Percentiles rank a stretch among this genome's conserved stretches.
Evolutionary conservation across 2,797 vertebrate species (phyloP).

Genomic region (Galagoides demidoff): DNA sequence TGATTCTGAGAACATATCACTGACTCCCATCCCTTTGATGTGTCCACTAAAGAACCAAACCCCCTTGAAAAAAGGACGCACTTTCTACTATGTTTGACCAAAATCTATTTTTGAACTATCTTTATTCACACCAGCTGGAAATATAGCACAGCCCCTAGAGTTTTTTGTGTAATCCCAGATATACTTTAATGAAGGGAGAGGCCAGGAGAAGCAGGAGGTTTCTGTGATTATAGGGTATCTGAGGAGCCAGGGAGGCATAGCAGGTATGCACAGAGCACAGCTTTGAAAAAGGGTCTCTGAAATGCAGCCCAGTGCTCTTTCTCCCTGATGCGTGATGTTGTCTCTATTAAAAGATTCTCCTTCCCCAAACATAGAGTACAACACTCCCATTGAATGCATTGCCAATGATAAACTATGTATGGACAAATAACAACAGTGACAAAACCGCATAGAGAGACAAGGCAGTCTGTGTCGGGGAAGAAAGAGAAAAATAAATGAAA

Average conservation of each 20-base stretch:
- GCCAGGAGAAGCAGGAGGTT: background rate
- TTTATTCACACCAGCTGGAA: background rate
- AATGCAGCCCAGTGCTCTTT: conserved; percentile 68
- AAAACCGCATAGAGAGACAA: conserved; percentile 75
- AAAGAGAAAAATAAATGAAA: conserved; percentile 85
- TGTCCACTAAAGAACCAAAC: background rate
- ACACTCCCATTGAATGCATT: conserved; percentile 75
- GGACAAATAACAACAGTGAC: conserved; percentile 83
- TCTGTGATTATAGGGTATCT: background rate
- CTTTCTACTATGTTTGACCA: conserved; percentile 11
- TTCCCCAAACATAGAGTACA: conserved; percentile 76
- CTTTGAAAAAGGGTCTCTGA: conserved; percentile 65
- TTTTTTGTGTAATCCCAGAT: background rate
- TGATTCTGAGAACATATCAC: background rate
- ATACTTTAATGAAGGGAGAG: background rate
- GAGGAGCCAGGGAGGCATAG: background rate
- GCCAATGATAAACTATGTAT: conserved; percentile 78
- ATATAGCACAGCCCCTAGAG: background rate
- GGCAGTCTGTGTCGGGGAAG: conserved; percentile 81
- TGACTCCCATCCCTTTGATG: background rate
- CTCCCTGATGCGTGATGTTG: conserved; percentile 61
- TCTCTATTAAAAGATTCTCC: conserved; percentile 73
- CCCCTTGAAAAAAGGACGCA: background rate
- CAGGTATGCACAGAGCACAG: background rate
- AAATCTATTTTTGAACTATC: background rate